Conservation (phyloP, 2,888 invertebrate species). For the Fragum whitleyi region DNA sequence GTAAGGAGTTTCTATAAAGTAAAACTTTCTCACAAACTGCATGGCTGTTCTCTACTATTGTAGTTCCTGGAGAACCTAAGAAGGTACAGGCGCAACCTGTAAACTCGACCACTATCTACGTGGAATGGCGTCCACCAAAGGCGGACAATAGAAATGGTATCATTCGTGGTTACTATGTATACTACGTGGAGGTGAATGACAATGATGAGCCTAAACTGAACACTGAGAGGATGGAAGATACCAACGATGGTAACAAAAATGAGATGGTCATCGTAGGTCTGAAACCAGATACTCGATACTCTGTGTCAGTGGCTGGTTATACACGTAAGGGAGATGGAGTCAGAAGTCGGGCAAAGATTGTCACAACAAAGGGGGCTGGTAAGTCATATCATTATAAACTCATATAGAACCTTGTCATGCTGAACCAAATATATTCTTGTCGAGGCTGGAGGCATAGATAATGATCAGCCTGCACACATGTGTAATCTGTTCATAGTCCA, state of each 20-base stretch:
- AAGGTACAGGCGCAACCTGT: slow-evolving; percentile 94
- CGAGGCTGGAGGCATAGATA: too few species aligned
- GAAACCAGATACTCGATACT: slow-evolving; percentile 97
- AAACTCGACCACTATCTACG: slow-evolving; percentile 98
- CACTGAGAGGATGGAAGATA: slow-evolving; percentile 89
- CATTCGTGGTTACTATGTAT: slow-evolving; percentile 97
- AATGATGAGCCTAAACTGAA: slow-evolving; percentile 70
- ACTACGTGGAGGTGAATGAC: slow-evolving; percentile 74
- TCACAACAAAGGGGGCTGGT: slow-evolving; percentile 89
- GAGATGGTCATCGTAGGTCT: slow-evolving; percentile 93
- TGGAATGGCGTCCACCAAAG: slow-evolving; percentile 97
- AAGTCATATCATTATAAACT: too few species aligned
- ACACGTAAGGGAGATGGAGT: slow-evolving; percentile 99
- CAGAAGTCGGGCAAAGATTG: slow-evolving; percentile 93
- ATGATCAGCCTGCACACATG: too few species aligned
- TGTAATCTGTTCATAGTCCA: too few species aligned
- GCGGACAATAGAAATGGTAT: slow-evolving; percentile 97
- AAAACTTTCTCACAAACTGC: too few species aligned
- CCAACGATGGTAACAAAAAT: slow-evolving; percentile 92
- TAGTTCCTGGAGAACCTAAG: slow-evolving; percentile 99
- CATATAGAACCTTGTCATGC: too few species aligned
- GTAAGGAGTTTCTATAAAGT: too few species aligned
- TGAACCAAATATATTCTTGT: too few species aligned
- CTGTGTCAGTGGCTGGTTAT: slow-evolving; percentile 94
- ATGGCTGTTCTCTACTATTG: slow-evolving; percentile 23